Base-by-base conservation (phyloP, 1,140 invertebrate genomes). In the Drosophila oshimai region DNA sequence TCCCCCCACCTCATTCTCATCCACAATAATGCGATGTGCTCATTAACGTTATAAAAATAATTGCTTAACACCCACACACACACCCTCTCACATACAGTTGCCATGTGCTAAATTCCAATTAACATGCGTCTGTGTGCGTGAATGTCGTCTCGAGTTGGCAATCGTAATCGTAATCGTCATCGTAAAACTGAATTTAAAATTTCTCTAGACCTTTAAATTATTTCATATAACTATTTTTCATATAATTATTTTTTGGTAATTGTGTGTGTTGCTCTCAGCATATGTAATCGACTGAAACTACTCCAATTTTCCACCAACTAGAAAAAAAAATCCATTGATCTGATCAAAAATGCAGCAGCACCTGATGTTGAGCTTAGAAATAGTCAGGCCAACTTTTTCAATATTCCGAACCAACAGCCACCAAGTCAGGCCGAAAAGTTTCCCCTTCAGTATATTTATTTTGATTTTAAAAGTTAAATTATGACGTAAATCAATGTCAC, bases 31-130 rank as follows among this genome's bases (percentile, higher is more conserved):
- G 79, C 64, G 51, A 70, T 36, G 50, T 81, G 81, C 81, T 87
- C 81, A 87, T 87, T 87, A 87, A 87, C 73, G 76, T 87, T 80
- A 77, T 87, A 87, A 87, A 87, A 87, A 87, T 87, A 87, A 87
- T 87, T 87, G 81, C 81, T 62, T 60, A 50, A 62, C 73, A 80
- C 75, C 41, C 51, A 45, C 53, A 67, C 24, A 26, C 18, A 46
- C 46, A 41, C 29, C 26, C n/a, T 28, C 29, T 18, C 37, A 36
- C 57, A 41, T 29, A 44, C 62, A 26, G 39, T 24, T 26, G 72
- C 55, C 67, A 60, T 80, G 81, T 86, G 50, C 75, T 79, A 87
- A 87, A 80, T 86, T 76, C 75, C 74, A 86, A 87, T 87, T 80
- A 80, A 80, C 76, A 75, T 65, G 71, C 65, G 29, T 33, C 17